A percentile compares a stretch with the other conserved stretches of the same genome.
These are phyloP conservation scores for Baronia brevicornis DNA, from an alignment of 2,888 invertebrate species.

Conservation along the genomic window DNA sequence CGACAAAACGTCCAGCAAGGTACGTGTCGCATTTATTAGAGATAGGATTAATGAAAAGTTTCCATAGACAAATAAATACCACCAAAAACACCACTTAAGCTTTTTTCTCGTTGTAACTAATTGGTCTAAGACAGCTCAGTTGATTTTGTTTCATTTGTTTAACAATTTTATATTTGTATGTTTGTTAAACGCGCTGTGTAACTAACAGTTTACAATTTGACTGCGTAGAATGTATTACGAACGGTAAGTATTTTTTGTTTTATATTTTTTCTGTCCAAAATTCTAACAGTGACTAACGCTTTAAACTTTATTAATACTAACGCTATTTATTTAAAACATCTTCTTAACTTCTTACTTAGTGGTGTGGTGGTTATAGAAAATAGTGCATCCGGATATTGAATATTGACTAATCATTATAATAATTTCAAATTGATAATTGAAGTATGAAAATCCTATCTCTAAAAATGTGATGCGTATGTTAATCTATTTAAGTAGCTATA, in stretches of 20 bases:
- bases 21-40: slow-evolving; percentile 48
- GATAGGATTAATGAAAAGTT: slow-evolving; percentile 52
- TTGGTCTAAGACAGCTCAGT: slow-evolving; percentile 67
- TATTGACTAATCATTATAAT: slow-evolving; percentile 3
- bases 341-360: slow-evolving; percentile 39
- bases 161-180: slow-evolving; percentile 34
- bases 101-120: slow-evolving; percentile 52
- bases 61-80: slow-evolving; percentile 33
- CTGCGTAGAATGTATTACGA: slow-evolving; percentile 11
- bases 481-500: slow-evolving; percentile 12
- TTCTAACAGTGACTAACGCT: slow-evolving; percentile 26
- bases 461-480: slow-evolving; percentile 45
- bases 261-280: slow-evolving; percentile 29
- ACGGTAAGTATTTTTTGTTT: slow-evolving; percentile 55
- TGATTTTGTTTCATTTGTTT: slow-evolving; percentile 35
- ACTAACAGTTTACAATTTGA: too few species aligned
- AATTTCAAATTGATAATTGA: slow-evolving; percentile 14
- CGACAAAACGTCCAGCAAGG: slow-evolving; percentile 70
- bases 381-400: slow-evolving; percentile 21
- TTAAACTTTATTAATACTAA: slow-evolving; percentile 35
- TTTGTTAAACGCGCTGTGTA: slow-evolving; percentile 32
- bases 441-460: slow-evolving; percentile 64
- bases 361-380: slow-evolving; percentile 66
- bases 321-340: slow-evolving; percentile 36
- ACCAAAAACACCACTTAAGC: slow-evolving; percentile 65